Evolutionary conservation across 2,888 invertebrate species (phyloP), one percentile per base, ranked within the genome.

Genomic region (Trissolcus japonicus): DNA sequence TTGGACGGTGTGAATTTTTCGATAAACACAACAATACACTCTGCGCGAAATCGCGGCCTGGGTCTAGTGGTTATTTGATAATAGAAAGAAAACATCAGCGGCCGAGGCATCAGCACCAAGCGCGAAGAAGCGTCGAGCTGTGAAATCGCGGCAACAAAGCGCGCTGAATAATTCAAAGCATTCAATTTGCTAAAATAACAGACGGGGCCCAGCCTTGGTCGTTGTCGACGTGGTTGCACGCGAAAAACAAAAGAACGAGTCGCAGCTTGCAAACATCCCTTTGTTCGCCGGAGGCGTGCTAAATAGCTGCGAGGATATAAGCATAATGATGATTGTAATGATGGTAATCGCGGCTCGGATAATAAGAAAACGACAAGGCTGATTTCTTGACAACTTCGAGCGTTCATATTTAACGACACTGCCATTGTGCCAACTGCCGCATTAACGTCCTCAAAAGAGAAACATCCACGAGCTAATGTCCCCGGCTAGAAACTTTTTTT

Each of bases 301-400:
- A 67, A 80, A 80, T 80, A 79, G 79, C 78, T 73, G 75, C 79
- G 79, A 80, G 77, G 79, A 82, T 80, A 81, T 35, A 35, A 84
- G 83, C 81, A 85, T 82, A 81, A 81, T 81, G 80, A 83, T 71
- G 79, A 76, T 76, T 79, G 80, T 80, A 78, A 76, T 75, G 80
- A 79, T 65, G 79, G 76, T 80, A 82, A 82, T 80, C 82, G 84
- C 76, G 68, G 68, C 75, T 69, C 63, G 63, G 68, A 68, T 73
- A 68, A 73, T 73, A 73, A 73, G 73, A 59, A 73, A 73, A 73
- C 67, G 67, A 68, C 77, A 55, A 67, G 66, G 61, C 62, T 77
- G 72, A 72, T 68, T 73, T 62, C 67, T 72, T 63, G 59, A 67
- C 62, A 71, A 76, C 71, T 62, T 71, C 56, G 61, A 60, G 61